Evolutionary conservation across 2,113 vertebrate species (phyloP).

Genomic region (Trematomus loennbergii): DNA sequence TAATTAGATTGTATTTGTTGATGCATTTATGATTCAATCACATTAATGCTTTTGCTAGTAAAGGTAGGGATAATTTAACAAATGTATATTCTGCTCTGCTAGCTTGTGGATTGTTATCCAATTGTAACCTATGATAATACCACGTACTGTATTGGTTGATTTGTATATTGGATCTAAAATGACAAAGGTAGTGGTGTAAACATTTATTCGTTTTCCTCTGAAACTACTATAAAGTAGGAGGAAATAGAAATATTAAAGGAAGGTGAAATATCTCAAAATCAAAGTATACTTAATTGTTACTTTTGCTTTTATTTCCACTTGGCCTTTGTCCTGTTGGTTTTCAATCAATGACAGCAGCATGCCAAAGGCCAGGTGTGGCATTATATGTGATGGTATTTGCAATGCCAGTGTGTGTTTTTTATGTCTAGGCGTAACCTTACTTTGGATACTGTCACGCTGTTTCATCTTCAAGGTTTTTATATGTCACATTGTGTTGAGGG

Average conservation of each 20-base stretch:
- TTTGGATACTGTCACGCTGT: background rate
- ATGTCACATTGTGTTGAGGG: constrained; percentile 19
- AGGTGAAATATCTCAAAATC: background rate
- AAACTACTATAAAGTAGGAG: background rate
- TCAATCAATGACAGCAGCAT: constrained; percentile 1
- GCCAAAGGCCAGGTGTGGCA: constrained; percentile 39
- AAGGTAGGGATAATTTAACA: background rate
- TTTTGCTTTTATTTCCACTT: constrained; percentile 12
- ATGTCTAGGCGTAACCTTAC: background rate
- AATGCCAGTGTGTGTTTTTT: constrained; percentile 5
- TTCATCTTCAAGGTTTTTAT: constrained; percentile 14
- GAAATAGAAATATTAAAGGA: background rate
- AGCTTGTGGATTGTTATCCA: background rate
- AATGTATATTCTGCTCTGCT: background rate
- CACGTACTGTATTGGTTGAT: background rate
- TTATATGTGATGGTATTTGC: constrained; percentile 18
- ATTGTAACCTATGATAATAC: background rate
- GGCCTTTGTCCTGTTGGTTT: constrained; percentile 1
- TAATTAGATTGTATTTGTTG: background rate
- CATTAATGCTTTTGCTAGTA: background rate
- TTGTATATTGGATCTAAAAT: too few species aligned
- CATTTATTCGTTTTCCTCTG: background rate
- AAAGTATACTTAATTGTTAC: background rate
- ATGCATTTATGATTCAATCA: background rate
- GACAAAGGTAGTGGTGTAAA: background rate